phyloP scores from a whole-genome alignment of 2,888 invertebrate genomes.

The Drosophila paramelanica region DNA sequence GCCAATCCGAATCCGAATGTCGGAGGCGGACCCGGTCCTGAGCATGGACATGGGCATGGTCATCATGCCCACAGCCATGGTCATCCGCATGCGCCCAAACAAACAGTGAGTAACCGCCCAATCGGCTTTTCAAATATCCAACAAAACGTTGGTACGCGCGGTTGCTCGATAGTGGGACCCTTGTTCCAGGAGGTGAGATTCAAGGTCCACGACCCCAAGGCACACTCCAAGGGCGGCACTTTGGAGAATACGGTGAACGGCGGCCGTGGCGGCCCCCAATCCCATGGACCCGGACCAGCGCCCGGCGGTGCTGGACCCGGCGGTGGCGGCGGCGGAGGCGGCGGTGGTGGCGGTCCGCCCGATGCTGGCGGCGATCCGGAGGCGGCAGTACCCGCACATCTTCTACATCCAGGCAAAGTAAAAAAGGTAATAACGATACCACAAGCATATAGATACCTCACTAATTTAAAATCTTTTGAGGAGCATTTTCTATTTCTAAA shows the following conservation, averaged over 20 bases:
- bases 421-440: conserved; percentile 76
- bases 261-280: conserved; percentile 88
- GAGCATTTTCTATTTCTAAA: too few relatives aligned
- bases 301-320: conserved; percentile 82
- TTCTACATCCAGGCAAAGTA: conserved; percentile 94
- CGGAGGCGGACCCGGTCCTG: conserved; percentile 83
- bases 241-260: conserved; percentile 96
- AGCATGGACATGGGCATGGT: conserved; percentile 85
- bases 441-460: too few relatives aligned
- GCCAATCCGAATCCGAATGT: conserved; percentile 90
- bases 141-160: conserved; percentile 86
- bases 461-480: too few relatives aligned
- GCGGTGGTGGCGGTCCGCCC: conserved; percentile 85
- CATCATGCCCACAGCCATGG: conserved; percentile 86
- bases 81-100: conserved; percentile 86
- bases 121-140: conserved; percentile 86
- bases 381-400: conserved; percentile 88
- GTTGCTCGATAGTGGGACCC: conserved; percentile 88
- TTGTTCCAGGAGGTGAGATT: conserved; percentile 96
- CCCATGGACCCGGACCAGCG: conserved; percentile 86
- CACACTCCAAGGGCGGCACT: conserved; percentile 96
- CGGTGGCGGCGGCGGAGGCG: conserved; percentile 79
- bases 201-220: conserved; percentile 97
- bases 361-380: conserved; percentile 85
- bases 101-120: conserved; percentile 86